A percentile compares a stretch with the other conserved stretches of the same genome.
phyloP scores from a whole-genome alignment of 92 coral and sea anemone species.

The Blastomussa wellsi region DNA sequence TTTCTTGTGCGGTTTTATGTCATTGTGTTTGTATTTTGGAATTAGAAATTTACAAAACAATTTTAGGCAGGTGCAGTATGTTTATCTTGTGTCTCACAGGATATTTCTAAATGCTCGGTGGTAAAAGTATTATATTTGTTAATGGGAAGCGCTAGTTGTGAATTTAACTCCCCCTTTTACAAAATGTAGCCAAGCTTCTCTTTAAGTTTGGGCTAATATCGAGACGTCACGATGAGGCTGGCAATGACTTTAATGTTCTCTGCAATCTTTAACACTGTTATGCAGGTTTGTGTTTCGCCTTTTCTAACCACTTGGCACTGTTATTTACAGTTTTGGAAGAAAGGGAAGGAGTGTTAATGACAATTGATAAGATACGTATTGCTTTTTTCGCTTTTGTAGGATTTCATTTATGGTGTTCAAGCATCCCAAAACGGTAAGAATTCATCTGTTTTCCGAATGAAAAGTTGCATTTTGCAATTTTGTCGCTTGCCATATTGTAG shows the following conservation, averaged over 20 bases:
- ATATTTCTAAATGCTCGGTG: constrained; percentile 30
- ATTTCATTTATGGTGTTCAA: not conserved
- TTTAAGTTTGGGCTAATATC: not conserved
- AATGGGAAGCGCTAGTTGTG: constrained; percentile 27
- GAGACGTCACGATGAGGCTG: not conserved
- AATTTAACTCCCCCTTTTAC: constrained; percentile 21
- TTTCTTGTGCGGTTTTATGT: not conserved
- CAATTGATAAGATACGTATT: constrained; percentile 10
- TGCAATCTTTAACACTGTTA: not conserved
- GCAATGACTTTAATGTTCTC: not conserved
- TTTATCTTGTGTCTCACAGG: constrained; percentile 27
- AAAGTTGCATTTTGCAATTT: not conserved
- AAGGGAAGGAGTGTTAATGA: not conserved
- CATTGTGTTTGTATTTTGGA: constrained; percentile 31
- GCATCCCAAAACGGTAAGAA: constrained; percentile 12
- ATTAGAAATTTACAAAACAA: constrained; percentile 55
- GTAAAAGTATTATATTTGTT: constrained; percentile 39
- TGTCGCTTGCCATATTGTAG: not conserved
- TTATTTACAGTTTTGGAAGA: not conserved
- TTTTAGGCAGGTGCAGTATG: constrained; percentile 48
- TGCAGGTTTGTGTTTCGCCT: constrained; percentile 18
- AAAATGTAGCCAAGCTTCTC: not conserved
- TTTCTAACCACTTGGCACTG: not conserved
- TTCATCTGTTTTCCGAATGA: not conserved
- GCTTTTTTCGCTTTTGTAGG: constrained; percentile 5